A percentile compares a stretch with the other conserved stretches of the same genome.
Evolutionary conservation across 2,888 invertebrate genomes (phyloP).

Genomic region (Trichogramma evanescens): DNA sequence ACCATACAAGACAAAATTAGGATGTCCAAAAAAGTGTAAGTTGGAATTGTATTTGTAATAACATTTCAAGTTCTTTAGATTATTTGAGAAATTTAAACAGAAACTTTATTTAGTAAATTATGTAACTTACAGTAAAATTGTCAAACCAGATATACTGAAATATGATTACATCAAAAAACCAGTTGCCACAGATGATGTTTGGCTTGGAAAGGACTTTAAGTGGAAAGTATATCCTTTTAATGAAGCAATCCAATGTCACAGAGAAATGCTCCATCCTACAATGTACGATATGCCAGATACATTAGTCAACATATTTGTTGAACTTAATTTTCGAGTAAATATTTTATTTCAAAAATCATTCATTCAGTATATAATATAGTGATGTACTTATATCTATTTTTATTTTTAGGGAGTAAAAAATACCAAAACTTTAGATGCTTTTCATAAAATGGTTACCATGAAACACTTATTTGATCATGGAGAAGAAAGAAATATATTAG

Average conservation of each 20-base stretch:
- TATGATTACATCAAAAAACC: conserved; percentile 55
- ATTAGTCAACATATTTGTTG: conserved; percentile 62
- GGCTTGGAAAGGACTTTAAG: conserved; percentile 52
- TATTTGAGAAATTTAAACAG: neutral
- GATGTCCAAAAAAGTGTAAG: conserved; percentile 54
- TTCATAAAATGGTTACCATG: conserved; percentile 59
- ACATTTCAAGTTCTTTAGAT: neutral
- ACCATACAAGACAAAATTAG: conserved; percentile 68
- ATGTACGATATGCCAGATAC: conserved; percentile 74
- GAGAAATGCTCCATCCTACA: conserved; percentile 75
- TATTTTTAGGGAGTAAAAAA: conserved; percentile 36
- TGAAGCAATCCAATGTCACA: conserved; percentile 71
- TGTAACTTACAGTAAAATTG: conserved; percentile 42
- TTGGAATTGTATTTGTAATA: neutral
- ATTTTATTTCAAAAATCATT: neutral
- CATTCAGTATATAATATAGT: neutral
- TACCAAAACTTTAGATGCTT: conserved; percentile 64
- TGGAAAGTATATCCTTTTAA: conserved; percentile 59
- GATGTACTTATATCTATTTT: neutral
- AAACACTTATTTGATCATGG: conserved; percentile 66
- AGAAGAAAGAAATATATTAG: conserved; percentile 63
- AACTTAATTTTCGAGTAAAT: conserved; percentile 69
- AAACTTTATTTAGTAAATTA: neutral
- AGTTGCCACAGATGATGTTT: conserved; percentile 61
- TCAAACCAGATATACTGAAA: conserved; percentile 51